Percentiles rank a stretch among this genome's conserved stretches.
These are phyloP conservation scores for Salvator merianae DNA, from an alignment of 2,113 vertebrate species.

Conservation along the genomic window DNA sequence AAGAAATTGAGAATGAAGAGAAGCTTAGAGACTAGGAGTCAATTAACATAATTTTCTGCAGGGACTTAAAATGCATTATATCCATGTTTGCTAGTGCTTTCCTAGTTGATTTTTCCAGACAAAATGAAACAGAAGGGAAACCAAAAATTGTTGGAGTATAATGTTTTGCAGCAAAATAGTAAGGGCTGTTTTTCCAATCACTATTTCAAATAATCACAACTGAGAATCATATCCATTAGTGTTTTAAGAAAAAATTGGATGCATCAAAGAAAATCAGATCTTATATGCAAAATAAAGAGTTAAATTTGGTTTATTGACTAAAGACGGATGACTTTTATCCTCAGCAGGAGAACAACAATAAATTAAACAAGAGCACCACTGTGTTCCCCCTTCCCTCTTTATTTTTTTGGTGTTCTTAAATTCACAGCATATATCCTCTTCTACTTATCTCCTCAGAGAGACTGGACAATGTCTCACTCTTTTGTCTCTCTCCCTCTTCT, in stretches of 20 bases:
- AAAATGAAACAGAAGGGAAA: too few species aligned
- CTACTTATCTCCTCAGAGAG: background rate
- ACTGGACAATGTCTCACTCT: background rate
- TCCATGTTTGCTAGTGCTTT: too few species aligned
- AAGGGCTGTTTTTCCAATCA: background rate
- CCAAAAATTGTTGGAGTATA: too few species aligned
- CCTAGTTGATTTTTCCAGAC: too few species aligned
- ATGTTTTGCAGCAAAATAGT: too few species aligned
- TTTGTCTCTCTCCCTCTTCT: background rate
- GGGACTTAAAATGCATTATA: too few species aligned
- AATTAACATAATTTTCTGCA: too few species aligned
- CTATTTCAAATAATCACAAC: background rate
- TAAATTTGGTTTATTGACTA: slow-evolving; percentile 25
- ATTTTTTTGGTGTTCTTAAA: background rate
- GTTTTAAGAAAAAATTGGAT: background rate
- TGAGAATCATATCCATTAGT: too few species aligned
- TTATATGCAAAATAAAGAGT: background rate
- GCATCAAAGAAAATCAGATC: background rate
- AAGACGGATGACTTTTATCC: slow-evolving; percentile 35
- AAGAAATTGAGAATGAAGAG: too few species aligned
- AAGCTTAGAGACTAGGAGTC: too few species aligned
- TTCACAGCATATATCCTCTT: background rate
- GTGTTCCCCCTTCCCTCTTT: background rate
- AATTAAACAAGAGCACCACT: slow-evolving; percentile 10
- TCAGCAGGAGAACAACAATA: slow-evolving; percentile 29